phyloP scores from a whole-genome alignment of 2,113 vertebrate species.

The Etheostoma spectabile region DNA sequence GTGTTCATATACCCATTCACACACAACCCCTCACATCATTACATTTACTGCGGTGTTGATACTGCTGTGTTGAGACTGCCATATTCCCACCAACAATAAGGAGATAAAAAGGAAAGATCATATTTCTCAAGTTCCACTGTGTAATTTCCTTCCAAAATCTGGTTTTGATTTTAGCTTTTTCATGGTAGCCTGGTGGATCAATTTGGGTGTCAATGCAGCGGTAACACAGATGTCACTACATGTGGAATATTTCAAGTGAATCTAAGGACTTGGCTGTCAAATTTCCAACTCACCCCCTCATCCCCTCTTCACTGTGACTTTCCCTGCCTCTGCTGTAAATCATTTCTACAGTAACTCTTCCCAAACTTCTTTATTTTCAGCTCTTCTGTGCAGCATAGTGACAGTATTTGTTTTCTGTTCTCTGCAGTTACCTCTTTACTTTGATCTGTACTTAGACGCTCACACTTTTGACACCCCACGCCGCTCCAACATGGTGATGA shows the following conservation, averaged over 20 bases:
- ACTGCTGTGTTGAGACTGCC: neutral
- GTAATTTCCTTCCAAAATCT: conserved; percentile 4
- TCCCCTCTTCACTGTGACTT: conserved; percentile 29
- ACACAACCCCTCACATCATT: neutral
- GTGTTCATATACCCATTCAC: neutral
- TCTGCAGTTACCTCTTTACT: conserved; percentile 38
- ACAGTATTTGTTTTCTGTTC: conserved; percentile 30
- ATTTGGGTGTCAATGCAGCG: conserved; percentile 22
- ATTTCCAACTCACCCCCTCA: conserved; percentile 20
- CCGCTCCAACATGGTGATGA: conserved; percentile 26
- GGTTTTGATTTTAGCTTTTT: conserved; percentile 33
- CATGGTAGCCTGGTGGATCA: conserved; percentile 50
- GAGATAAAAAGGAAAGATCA: neutral
- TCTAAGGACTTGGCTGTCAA: conserved; percentile 57
- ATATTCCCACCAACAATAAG: neutral
- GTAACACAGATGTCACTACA: conserved; percentile 60
- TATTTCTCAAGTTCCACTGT: neutral
- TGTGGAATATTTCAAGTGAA: conserved; percentile 64
- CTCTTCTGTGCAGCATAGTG: conserved; percentile 29
- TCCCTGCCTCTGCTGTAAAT: neutral
- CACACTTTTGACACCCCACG: neutral
- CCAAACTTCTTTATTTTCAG: conserved; percentile 30
- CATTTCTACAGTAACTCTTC: conserved; percentile 5
- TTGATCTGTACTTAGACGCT: conserved; percentile 39
- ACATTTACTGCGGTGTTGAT: neutral